Evolutionary conservation across 2,888 invertebrate species (phyloP), one percentile per base, ranked within the genome.

Genomic region (Scaptomyza parva): DNA sequence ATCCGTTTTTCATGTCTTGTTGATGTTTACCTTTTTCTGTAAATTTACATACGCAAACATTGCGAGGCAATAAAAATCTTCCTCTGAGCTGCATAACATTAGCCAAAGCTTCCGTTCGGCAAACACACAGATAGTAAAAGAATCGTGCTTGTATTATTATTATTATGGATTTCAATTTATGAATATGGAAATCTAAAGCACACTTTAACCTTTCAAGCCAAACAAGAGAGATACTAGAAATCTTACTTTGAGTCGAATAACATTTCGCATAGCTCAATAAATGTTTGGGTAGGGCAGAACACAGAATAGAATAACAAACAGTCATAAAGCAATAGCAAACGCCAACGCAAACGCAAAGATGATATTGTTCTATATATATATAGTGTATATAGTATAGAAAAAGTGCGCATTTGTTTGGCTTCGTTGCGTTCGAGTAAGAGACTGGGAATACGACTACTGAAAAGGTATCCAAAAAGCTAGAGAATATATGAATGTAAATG

Each of bases 281-380:
- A 70, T 83, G 86, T 80, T 80, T 80, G 78, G 84, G 78, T 61
- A 80, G 81, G 84, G 73, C 78, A 76, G 50, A 70, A 64, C 17
- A 55, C 20, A 37, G 35, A 82, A 39, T 61, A 60, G 78, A 82
- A 71, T 67, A 71, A 63, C 62, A 79, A 78, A 73, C 65, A 68
- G 68, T 8, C 73, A 62, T 74, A 57, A 45, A 72, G 66, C 45
- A 66, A 67, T 64, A 53, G 47, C 67, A 75, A 65, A 66, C 43
- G 41, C 63, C 70, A 65, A 60, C 39, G 44, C 63, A 74, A 62
- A 53, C 41, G 33, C 37, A 47, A 65, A 78, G 65, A 75, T 63
- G 70, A 65, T 74, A 74, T 30, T 47, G 30, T 30, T 20, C 28
- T 18, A 28, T 28, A 45, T 12, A 5, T n/a, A 22, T n/a, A 9